Conservation (phyloP, 1,140 invertebrate species). For the Achroia grisella region DNA sequence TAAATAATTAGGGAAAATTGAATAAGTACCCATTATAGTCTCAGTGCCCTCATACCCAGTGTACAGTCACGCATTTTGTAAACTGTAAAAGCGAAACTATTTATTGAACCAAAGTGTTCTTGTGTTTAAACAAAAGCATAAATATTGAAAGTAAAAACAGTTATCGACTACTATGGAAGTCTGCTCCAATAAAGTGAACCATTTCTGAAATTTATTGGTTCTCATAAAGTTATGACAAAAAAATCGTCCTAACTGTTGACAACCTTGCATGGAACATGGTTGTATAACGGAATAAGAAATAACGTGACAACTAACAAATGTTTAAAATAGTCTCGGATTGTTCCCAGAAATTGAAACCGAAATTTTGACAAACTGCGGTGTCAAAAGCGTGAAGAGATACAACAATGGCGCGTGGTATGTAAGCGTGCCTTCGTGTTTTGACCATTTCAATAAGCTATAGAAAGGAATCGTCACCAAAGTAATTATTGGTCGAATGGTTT, state of each 20-base stretch:
- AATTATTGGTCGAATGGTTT: constrained; percentile 46
- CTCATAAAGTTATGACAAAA: constrained; percentile 43
- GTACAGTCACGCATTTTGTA: background rate
- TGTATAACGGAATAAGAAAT: constrained; percentile 46
- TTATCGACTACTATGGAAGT: constrained; percentile 60
- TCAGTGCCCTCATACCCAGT: too few species aligned
- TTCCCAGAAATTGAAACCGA: constrained; percentile 61
- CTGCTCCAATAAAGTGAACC: constrained; percentile 53
- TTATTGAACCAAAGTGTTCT: constrained; percentile 26
- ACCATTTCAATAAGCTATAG: constrained; percentile 45
- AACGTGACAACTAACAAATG: constrained; percentile 41
- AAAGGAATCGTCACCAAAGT: constrained; percentile 51
- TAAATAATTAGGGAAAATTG: too few species aligned
- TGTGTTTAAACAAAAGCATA: constrained; percentile 26
- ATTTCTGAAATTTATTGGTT: constrained; percentile 60
- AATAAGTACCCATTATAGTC: too few species aligned
- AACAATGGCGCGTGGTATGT: constrained; percentile 40
- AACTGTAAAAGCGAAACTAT: constrained; percentile 55
- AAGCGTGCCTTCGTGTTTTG: constrained; percentile 60
- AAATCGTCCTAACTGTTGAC: constrained; percentile 48
- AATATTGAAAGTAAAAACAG: constrained; percentile 56
- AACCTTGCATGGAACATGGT: constrained; percentile 18
- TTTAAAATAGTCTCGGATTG: constrained; percentile 25
- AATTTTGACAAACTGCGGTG: constrained; percentile 63
- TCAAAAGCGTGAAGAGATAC: constrained; percentile 29